Evolutionary conservation across 2,113 vertebrate species (phyloP).

Genomic region (Prietella phreatophila): DNA sequence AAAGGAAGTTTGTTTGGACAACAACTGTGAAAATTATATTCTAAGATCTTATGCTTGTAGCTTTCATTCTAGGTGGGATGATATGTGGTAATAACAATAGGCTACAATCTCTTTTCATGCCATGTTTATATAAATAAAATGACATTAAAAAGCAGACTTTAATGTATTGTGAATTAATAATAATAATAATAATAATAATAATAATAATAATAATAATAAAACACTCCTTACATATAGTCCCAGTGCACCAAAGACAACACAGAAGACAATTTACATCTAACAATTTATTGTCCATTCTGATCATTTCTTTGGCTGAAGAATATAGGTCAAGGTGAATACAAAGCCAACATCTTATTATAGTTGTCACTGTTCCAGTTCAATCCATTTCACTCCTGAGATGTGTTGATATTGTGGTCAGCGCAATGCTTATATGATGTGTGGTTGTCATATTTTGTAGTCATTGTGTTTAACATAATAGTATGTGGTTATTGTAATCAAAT

Average conservation of each 20-base stretch:
- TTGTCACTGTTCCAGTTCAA: not conserved
- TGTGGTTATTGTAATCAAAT: not conserved
- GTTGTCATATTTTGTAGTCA: not conserved
- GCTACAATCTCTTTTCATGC: not conserved
- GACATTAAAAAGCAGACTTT: not conserved
- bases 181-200: not conserved
- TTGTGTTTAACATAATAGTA: not conserved
- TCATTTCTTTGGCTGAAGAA: not conserved
- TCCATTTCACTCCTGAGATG: conserved; percentile 4
- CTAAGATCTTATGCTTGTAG: no score
- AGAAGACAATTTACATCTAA: not conserved
- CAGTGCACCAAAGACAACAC: not conserved
- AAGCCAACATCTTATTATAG: not conserved
- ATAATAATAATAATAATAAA: not conserved
- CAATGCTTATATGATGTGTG: not conserved
- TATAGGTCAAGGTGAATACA: not conserved
- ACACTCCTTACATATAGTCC: not conserved
- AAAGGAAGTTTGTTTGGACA: no score
- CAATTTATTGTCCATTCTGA: not conserved
- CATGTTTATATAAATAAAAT: not conserved
- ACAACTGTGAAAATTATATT: no score
- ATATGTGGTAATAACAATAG: not conserved
- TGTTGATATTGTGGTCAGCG: not conserved
- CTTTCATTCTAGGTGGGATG: not conserved
- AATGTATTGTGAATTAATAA: not conserved